phyloP scores from a whole-genome alignment of 1,140 invertebrate genomes.

The Orchesella cincta region DNA sequence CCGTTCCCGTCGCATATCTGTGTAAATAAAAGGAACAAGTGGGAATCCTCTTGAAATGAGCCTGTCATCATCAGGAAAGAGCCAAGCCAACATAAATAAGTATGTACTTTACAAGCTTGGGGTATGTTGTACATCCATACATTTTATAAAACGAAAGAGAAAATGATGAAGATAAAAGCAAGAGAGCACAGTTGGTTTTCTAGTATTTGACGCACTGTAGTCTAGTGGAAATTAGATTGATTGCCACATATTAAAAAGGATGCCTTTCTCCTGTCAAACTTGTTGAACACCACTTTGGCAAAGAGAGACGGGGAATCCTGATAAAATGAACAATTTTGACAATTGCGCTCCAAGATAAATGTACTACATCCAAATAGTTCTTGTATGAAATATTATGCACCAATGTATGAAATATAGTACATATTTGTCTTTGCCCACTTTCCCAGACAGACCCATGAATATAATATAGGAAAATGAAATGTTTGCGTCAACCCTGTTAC shows the following conservation, averaged over 20 bases:
- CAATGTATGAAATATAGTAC: no score
- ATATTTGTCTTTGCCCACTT: no score
- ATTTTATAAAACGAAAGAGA: no score
- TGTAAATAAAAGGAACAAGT: conserved; percentile 23
- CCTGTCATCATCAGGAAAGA: conserved; percentile 13
- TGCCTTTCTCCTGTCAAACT: not conserved
- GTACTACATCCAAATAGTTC: not conserved
- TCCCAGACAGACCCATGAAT: no score
- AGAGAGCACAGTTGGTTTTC: not conserved
- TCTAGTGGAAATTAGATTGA: not conserved
- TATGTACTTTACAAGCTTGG: not conserved
- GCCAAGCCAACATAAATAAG: not conserved
- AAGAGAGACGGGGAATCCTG: not conserved
- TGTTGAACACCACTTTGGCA: conserved; percentile 3
- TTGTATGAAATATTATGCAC: no score
- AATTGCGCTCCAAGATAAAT: not conserved
- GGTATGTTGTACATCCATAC: not conserved
- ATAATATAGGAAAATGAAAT: no score
- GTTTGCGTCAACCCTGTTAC: no score
- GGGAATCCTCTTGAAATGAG: conserved; percentile 27
- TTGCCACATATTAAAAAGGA: not conserved
- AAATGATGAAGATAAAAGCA: not conserved
- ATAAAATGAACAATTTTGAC: not conserved
- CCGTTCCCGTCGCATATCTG: no score
- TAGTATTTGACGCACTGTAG: not conserved